A percentile compares a stretch with the other conserved stretches of the same genome.
phyloP scores from a whole-genome alignment of 2,888 invertebrate species.

The Zygogramma bicolorata region DNA sequence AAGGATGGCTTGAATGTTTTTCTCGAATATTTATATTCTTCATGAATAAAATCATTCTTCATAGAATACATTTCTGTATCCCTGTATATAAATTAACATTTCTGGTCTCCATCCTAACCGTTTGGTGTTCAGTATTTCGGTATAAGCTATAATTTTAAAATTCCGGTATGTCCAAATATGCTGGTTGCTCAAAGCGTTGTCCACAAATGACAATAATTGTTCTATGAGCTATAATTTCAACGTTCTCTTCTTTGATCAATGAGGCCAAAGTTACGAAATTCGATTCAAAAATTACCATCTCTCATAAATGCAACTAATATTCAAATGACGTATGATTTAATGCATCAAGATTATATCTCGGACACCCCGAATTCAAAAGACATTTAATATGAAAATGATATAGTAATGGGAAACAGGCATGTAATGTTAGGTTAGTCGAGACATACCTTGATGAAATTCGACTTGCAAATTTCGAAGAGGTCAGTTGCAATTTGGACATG shows the following conservation, averaged over 20 bases:
- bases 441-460: constrained; percentile 38
- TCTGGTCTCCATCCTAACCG: not conserved
- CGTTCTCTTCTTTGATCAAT: not conserved
- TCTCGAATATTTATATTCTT: too few species aligned
- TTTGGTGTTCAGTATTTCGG: not conserved
- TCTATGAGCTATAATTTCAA: constrained; percentile 2
- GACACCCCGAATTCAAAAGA: constrained; percentile 36
- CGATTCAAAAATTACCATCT: not conserved
- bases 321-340: constrained; percentile 33
- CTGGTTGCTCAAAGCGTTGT: not conserved
- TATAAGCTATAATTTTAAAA: not conserved
- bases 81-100: too few species aligned
- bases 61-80: too few species aligned
- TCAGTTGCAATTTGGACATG: constrained; percentile 48
- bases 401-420: constrained; percentile 34
- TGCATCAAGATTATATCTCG: constrained; percentile 27
- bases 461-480: constrained; percentile 41
- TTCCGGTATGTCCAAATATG: not conserved
- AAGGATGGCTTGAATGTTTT: too few species aligned
- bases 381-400: constrained; percentile 44
- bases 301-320: constrained; percentile 7
- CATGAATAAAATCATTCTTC: too few species aligned
- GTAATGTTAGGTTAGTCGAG: constrained; percentile 34
- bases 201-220: constrained; percentile 11
- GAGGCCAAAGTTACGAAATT: not conserved